A percentile compares a stretch with the other conserved stretches of the same genome.
Conservation (phyloP, 1,140 invertebrate genomes). For the Bacillus rossius region DNA sequence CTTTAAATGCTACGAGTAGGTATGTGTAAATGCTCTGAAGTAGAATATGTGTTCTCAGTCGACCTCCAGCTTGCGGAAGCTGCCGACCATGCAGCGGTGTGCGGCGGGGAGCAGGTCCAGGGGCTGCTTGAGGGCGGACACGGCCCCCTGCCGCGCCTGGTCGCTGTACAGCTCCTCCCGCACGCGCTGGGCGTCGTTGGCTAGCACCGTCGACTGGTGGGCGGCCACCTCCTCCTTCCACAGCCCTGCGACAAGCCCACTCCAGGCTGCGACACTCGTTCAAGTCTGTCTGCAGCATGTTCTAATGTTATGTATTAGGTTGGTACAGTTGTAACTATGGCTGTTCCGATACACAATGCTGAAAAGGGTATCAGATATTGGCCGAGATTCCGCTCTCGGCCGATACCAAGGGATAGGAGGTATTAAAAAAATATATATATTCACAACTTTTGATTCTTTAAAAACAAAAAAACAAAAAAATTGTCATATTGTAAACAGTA, state of each 20-base stretch:
- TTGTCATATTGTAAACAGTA: too few species aligned
- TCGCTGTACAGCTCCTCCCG: conserved; percentile 56
- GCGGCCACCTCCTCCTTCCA: conserved; percentile 58
- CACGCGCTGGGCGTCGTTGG: conserved; percentile 58
- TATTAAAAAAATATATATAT: too few species aligned
- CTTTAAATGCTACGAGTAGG: too few species aligned
- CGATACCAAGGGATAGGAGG: too few species aligned
- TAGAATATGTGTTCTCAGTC: conserved; percentile 57
- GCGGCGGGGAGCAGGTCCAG: conserved; percentile 52
- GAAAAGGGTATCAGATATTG: too few species aligned
- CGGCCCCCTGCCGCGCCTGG: conserved; percentile 61
- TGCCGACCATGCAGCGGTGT: conserved; percentile 61
- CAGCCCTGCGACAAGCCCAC: conserved; percentile 43
- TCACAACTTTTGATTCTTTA: too few species aligned
- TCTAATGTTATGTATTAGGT: not conserved
- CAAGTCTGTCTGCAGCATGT: not conserved
- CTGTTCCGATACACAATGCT: too few species aligned
- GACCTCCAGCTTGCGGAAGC: conserved; percentile 71
- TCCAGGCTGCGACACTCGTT: too few species aligned
- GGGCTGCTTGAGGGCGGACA: conserved; percentile 55
- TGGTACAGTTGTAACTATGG: not conserved
- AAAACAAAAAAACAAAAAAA: too few species aligned
- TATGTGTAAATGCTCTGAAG: too few species aligned
- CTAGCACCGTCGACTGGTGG: conserved; percentile 39
- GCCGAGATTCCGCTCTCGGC: too few species aligned